phyloP scores from a whole-genome alignment of 1,140 invertebrate species.

The Microplitis demolitor region DNA sequence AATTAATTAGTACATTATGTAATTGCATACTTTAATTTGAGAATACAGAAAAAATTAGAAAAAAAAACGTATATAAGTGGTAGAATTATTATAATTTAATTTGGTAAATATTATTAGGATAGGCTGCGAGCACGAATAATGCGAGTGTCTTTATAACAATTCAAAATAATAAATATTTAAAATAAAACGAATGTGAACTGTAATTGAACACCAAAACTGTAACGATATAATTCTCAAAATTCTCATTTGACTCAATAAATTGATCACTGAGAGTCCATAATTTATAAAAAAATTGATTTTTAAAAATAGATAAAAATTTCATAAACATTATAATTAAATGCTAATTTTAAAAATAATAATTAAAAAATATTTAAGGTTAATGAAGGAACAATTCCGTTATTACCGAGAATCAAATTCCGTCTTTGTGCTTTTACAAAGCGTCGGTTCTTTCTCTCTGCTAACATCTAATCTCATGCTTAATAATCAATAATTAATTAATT shows the following conservation, averaged over 20 bases:
- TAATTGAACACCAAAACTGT: constrained; percentile 61
- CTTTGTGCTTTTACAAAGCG: constrained; percentile 20
- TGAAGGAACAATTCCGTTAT: constrained; percentile 7
- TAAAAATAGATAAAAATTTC: constrained; percentile 23
- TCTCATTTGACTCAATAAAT: constrained; percentile 29
- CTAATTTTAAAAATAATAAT: neutral
- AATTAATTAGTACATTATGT: too few species aligned
- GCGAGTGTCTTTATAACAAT: constrained; percentile 22
- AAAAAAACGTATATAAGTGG: neutral
- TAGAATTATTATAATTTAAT: neutral
- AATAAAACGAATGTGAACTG: constrained; percentile 48
- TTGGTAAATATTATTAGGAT: neutral
- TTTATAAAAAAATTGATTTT: neutral
- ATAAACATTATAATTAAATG: constrained; percentile 4
- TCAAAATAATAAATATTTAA: constrained; percentile 24
- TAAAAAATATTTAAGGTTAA: neutral
- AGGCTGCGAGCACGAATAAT: neutral
- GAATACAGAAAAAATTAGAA: too few species aligned
- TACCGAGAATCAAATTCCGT: constrained; percentile 30
- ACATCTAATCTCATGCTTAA: neutral
- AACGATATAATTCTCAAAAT: constrained; percentile 40
- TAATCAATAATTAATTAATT: neutral
- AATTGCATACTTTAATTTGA: too few species aligned
- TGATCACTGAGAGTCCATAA: constrained; percentile 33
- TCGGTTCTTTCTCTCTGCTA: constrained; percentile 12